Evolutionary conservation across 2,888 invertebrate genomes (phyloP).

Genomic region (Drosophila gaucha): DNA sequence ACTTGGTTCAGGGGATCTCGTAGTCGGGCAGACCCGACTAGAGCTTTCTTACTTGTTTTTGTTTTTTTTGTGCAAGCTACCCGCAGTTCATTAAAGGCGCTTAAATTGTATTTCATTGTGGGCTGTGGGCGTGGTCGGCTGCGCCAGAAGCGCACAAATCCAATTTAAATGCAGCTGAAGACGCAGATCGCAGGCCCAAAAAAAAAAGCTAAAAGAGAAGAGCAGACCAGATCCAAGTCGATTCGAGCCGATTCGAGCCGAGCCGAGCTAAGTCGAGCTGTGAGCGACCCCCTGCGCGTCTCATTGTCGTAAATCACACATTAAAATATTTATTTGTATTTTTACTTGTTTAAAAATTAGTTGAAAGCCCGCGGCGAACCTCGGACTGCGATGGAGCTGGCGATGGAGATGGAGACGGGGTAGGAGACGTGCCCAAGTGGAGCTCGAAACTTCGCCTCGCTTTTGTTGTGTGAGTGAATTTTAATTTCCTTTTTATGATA

Average conservation of each 20-base stretch:
- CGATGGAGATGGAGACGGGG: not conserved
- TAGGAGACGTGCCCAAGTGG: not conserved
- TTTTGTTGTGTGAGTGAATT: slow-evolving; percentile 80
- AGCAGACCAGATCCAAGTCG: slow-evolving; percentile 18
- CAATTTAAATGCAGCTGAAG: slow-evolving; percentile 72
- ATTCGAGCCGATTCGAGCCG: slow-evolving; percentile 4
- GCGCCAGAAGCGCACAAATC: slow-evolving; percentile 78
- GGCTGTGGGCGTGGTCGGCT: slow-evolving; percentile 32
- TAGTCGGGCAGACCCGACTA: too few relatives aligned
- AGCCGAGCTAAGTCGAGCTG: not conserved
- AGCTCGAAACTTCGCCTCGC: slow-evolving; percentile 13
- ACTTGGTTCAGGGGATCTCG: too few relatives aligned
- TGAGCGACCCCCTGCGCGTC: slow-evolving; percentile 70
- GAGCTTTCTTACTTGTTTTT: too few relatives aligned
- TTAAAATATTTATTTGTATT: slow-evolving; percentile 81
- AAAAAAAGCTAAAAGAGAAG: slow-evolving; percentile 8
- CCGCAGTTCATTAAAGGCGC: slow-evolving; percentile 72
- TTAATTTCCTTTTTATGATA: slow-evolving; percentile 84
- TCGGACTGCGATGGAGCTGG: not conserved
- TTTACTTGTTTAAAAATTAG: slow-evolving; percentile 80
- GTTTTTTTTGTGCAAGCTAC: slow-evolving; percentile 4
- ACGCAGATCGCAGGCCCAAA: slow-evolving; percentile 19
- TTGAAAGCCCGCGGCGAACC: slow-evolving; percentile 68
- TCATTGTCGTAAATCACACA: slow-evolving; percentile 80
- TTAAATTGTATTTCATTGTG: slow-evolving; percentile 76